A percentile compares a stretch with the other conserved stretches of the same genome.
Conservation (phyloP, 2,888 invertebrate species). For the Conops quadrifasciatus region DNA sequence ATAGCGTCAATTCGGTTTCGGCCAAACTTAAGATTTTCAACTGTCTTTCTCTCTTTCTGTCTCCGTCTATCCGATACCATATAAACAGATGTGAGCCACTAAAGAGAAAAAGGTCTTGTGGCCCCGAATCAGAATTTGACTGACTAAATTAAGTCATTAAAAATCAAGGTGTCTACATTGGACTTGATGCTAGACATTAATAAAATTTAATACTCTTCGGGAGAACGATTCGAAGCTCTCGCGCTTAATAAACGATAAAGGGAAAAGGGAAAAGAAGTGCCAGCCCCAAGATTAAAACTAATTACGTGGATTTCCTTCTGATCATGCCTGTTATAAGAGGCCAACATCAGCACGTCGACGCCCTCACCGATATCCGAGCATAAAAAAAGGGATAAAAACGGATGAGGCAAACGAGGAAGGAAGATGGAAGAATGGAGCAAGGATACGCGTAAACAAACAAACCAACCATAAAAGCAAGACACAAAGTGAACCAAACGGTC, state of each 20-base stretch:
- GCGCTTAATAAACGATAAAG: conserved; percentile 3
- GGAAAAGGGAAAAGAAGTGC: background rate
- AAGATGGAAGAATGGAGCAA: conserved; percentile 43
- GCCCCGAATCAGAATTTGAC: conserved; percentile 1
- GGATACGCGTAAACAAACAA: conserved; percentile 53
- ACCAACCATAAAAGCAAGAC: conserved; percentile 44
- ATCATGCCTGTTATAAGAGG: conserved; percentile 41
- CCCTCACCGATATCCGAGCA: conserved; percentile 12
- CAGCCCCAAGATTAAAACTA: conserved; percentile 51
- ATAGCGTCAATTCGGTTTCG: too few species aligned
- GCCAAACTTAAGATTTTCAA: too few species aligned
- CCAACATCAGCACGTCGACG: conserved; percentile 33
- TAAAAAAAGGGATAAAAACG: background rate
- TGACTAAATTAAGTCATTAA: conserved; percentile 33
- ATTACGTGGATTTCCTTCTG: conserved; percentile 62
- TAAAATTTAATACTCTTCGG: conserved; percentile 3
- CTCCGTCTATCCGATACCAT: too few species aligned
- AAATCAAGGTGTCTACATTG: conserved; percentile 20
- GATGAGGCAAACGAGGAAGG: background rate
- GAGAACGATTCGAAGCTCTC: conserved; percentile 2
- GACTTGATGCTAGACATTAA: conserved; percentile 26
- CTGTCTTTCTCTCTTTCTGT: too few species aligned
- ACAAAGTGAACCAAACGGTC: background rate
- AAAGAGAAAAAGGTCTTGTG: background rate
- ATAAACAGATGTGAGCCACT: too few species aligned